Conservation (phyloP, 2,797 vertebrate species). For the Morus bassanus region DNA sequence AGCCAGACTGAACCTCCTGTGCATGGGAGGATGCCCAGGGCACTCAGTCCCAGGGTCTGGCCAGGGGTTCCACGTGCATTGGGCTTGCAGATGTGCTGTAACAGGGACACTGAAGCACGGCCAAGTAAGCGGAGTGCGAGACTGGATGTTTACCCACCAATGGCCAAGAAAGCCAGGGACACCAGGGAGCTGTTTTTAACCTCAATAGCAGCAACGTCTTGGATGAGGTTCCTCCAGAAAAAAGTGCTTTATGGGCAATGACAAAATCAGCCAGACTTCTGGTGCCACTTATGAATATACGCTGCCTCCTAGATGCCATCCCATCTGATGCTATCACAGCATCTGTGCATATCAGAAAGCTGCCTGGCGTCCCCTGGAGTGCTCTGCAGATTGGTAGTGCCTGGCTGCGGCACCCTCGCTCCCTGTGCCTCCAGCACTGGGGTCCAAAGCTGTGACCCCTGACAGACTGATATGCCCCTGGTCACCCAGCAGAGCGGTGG, state of each 20-base stretch:
- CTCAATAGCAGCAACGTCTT: not conserved
- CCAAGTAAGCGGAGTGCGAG: not conserved
- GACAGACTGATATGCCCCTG: not conserved
- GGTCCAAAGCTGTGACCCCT: not conserved
- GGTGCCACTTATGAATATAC: not conserved
- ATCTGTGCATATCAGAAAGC: not conserved
- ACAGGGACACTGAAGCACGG: not conserved
- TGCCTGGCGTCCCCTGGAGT: not conserved
- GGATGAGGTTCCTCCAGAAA: not conserved
- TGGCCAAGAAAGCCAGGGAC: not conserved
- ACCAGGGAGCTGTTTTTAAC: not conserved
- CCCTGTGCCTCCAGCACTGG: not conserved
- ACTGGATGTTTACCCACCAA: not conserved
- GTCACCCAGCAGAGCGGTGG: not conserved
- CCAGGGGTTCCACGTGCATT: not conserved
- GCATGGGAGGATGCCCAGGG: not conserved
- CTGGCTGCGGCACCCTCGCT: not conserved
- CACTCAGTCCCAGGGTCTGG: not conserved
- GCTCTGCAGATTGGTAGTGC: fast-evolving
- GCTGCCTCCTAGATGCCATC: not conserved
- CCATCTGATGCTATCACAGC: not conserved
- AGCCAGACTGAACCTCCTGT: not conserved
- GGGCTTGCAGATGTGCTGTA: not conserved
- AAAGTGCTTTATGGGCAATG: not conserved
- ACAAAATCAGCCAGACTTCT: not conserved